Conservation (phyloP, 2,888 invertebrate genomes). For the Latheticus oryzae region DNA sequence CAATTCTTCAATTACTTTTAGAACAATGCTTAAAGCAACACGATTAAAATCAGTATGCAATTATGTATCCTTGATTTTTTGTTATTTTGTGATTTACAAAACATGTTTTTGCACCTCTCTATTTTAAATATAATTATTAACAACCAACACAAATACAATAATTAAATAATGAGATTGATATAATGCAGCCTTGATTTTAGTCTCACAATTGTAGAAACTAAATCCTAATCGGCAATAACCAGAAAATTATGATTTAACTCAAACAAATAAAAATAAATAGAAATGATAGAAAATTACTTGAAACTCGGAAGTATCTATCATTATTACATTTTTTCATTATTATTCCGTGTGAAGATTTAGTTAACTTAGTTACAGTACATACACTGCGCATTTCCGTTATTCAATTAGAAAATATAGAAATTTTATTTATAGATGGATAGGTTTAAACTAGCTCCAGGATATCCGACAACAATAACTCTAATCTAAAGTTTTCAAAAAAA, state of each 20-base stretch:
- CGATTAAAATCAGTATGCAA: too few relatives aligned
- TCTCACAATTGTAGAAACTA: slow-evolving; percentile 36
- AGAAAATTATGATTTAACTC: too few relatives aligned
- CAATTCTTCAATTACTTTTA: too few relatives aligned
- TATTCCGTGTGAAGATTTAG: slow-evolving; percentile 8
- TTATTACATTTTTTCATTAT: slow-evolving; percentile 8
- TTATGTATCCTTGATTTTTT: too few relatives aligned
- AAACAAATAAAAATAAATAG: slow-evolving; percentile 5
- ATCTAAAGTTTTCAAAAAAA: not conserved
- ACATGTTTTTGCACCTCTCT: too few relatives aligned
- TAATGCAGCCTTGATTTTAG: slow-evolving; percentile 23
- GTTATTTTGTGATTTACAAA: too few relatives aligned
- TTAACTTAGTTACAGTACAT: slow-evolving; percentile 21
- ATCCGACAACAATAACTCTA: slow-evolving; percentile 13
- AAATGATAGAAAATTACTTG: not conserved
- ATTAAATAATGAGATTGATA: slow-evolving; percentile 19
- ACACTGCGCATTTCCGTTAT: slow-evolving; percentile 21
- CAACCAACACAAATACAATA: too few relatives aligned
- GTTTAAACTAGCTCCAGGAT: slow-evolving; percentile 8
- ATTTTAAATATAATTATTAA: too few relatives aligned
- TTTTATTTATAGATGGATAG: slow-evolving; percentile 18
- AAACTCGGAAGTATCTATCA: slow-evolving; percentile 10
- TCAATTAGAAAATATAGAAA: slow-evolving; percentile 9
- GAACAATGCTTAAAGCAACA: too few relatives aligned
- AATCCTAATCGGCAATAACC: too few relatives aligned